Conservation (phyloP, 2,888 invertebrate genomes). For the Eristalis arbustorum region DNA sequence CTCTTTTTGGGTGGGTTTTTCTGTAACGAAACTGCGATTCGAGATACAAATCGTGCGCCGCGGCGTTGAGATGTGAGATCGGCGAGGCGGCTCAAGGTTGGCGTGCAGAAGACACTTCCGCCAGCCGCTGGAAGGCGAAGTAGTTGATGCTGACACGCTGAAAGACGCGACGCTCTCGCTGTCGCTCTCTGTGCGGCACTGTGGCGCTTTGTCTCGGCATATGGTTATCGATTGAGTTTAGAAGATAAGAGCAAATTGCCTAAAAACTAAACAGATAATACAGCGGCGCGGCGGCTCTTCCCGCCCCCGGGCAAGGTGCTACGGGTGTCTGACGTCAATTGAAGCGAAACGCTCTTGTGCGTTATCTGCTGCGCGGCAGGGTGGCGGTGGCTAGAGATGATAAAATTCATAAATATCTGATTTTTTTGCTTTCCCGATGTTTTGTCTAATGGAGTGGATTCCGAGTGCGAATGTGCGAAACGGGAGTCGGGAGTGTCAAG, state of each 20-base stretch:
- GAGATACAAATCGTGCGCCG: background rate
- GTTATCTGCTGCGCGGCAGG: background rate
- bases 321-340: background rate
- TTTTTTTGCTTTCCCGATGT: background rate
- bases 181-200: background rate
- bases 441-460: background rate
- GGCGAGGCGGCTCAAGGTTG: background rate
- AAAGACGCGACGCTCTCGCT: background rate
- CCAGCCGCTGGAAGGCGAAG: background rate
- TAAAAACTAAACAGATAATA: constrained; percentile 8
- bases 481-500: background rate
- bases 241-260: constrained; percentile 31
- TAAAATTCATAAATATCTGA: background rate
- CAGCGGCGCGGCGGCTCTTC: background rate
- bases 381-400: background rate
- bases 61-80: background rate
- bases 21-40: constrained; percentile 26
- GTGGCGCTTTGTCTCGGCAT: background rate
- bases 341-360: background rate
- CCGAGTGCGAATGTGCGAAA: background rate
- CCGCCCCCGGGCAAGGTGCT: background rate
- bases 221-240: constrained; percentile 44
- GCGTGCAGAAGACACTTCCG: background rate
- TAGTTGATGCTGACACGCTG: background rate
- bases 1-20: background rate